Evolutionary conservation across 2,797 vertebrate species (phyloP).

Genomic region (Bufotes viridis): DNA sequence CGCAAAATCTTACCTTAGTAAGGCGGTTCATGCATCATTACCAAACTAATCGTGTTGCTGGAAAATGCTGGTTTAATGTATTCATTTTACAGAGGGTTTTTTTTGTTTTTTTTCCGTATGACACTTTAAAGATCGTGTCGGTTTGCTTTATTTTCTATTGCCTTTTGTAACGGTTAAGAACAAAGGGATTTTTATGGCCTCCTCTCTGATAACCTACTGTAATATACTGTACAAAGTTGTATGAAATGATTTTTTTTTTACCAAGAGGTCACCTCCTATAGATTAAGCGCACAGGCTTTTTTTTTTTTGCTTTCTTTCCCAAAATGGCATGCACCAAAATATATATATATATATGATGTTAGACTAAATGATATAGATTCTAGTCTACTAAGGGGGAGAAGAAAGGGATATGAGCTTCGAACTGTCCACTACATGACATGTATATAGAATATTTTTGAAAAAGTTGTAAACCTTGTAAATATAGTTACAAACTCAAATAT

Average conservation of each 20-base stretch:
- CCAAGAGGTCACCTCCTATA: not conserved
- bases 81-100: not conserved
- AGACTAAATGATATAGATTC: not conserved
- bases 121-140: not conserved
- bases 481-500: not conserved
- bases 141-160: slow-evolving; percentile 35
- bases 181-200: slow-evolving; percentile 32
- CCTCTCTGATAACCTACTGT: slow-evolving; percentile 25
- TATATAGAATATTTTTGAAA: slow-evolving; percentile 21
- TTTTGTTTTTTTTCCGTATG: not conserved
- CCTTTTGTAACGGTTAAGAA: slow-evolving; percentile 12
- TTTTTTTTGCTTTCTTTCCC: not conserved
- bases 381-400: not conserved
- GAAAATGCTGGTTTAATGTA: slow-evolving; percentile 13
- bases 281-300: slow-evolving; percentile 9
- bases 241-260: slow-evolving; percentile 38
- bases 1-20: slow-evolving; percentile 1
- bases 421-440: not conserved
- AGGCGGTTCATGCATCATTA: not conserved
- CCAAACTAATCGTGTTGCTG: slow-evolving; percentile 11
- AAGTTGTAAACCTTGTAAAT: not conserved
- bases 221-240: slow-evolving; percentile 56
- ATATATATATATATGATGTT: not conserved
- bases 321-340: slow-evolving; percentile 38
- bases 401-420: not conserved